These are phyloP conservation scores for Oncorhynchus clarkii DNA, from an alignment of 2,113 vertebrate species.

Conservation along the genomic window DNA sequence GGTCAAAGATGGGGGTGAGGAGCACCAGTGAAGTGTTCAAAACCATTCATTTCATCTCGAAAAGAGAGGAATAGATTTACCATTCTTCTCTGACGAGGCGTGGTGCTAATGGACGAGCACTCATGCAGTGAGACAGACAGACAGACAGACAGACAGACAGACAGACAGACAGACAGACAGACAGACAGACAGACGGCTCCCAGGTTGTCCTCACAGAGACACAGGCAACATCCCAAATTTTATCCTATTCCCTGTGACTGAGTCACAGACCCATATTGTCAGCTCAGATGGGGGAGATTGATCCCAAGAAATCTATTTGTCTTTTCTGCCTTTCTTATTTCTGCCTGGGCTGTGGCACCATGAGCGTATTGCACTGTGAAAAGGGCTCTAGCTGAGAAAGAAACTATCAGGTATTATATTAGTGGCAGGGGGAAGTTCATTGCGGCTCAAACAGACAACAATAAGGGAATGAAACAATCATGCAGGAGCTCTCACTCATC, in stretches of 20 bases:
- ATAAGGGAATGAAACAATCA: background rate
- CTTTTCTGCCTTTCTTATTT: constrained; percentile 29
- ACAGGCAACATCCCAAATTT: background rate
- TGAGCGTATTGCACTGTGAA: constrained; percentile 28
- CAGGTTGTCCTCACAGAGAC: constrained; percentile 23
- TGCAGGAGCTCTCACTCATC: too few relatives aligned
- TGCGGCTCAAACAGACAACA: background rate
- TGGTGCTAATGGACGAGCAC: too few relatives aligned
- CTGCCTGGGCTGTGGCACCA: constrained; percentile 25
- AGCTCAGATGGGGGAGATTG: background rate
- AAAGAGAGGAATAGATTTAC: background rate
- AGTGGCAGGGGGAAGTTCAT: background rate
- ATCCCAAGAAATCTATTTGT: constrained; percentile 32
- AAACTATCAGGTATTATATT: background rate
- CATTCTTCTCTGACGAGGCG: too few relatives aligned
- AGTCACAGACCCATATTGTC: constrained; percentile 12
- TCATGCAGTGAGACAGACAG: too few relatives aligned
- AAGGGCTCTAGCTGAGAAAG: background rate
- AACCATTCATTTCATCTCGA: background rate
- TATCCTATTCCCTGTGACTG: too few relatives aligned
- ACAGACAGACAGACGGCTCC: constrained; percentile 8
- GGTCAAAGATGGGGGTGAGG: too few relatives aligned
- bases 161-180: background rate
- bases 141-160: too few relatives aligned
- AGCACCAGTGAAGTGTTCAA: background rate